Conservation (phyloP, 2,797 vertebrate genomes). For the Potorous gilbertii region DNA sequence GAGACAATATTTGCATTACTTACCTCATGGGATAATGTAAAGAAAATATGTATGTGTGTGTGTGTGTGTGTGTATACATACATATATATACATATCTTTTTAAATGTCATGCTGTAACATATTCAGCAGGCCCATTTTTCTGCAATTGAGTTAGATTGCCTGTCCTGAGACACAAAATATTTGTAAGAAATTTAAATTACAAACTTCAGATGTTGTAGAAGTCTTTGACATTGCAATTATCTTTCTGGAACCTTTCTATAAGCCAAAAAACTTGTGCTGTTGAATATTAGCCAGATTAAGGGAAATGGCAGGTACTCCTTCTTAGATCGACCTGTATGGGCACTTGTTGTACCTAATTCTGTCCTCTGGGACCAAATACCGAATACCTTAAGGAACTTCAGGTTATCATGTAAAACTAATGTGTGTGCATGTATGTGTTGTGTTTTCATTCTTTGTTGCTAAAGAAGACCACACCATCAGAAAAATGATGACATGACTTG, state of each 20-base stretch:
- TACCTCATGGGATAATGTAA: not conserved
- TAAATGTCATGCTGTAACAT: conserved; percentile 54
- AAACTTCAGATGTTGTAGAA: conserved; percentile 49
- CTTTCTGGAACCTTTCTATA: conserved; percentile 46
- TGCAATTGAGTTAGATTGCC: conserved; percentile 32
- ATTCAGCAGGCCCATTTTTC: conserved; percentile 53
- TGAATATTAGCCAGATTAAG: conserved; percentile 32
- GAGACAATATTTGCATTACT: not conserved
- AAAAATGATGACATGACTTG: too few relatives aligned
- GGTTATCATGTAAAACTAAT: not conserved
- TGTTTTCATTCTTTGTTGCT: too few relatives aligned
- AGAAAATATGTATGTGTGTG: not conserved
- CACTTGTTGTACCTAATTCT: not conserved
- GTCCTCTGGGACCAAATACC: not conserved
- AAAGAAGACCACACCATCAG: too few relatives aligned
- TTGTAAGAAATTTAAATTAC: conserved; percentile 61
- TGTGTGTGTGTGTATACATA: too few relatives aligned
- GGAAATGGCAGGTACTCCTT: conserved; percentile 54
- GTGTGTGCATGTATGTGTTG: too few relatives aligned
- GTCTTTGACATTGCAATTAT: conserved; percentile 29
- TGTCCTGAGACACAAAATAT: conserved; percentile 15
- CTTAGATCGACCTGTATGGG: too few relatives aligned
- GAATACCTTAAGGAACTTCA: not conserved
- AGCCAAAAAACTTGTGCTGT: not conserved
- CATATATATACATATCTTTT: conserved; percentile 15